phyloP scores from a whole-genome alignment of 2,113 vertebrate species.

The Pseudorectes ferrugineus region DNA sequence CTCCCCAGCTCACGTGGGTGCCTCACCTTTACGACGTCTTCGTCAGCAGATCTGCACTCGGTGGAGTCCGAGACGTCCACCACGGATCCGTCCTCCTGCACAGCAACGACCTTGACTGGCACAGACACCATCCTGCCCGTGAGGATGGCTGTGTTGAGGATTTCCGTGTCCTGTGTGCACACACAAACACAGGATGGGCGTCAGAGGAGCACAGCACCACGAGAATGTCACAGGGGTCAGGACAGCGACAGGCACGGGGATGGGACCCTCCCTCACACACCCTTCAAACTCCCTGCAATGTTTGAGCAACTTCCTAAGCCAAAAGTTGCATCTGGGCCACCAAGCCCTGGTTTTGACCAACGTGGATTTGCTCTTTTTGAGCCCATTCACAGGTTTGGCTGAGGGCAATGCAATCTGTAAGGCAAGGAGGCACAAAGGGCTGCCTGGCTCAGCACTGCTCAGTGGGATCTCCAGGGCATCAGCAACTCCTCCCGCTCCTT shows the following conservation, averaged over 20 bases:
- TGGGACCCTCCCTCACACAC: not conserved
- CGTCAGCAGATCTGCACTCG: constrained; percentile 74
- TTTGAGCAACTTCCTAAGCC: not conserved
- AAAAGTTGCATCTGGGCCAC: not conserved
- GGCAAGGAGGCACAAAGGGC: rapidly evolving
- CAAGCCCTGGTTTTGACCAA: not conserved
- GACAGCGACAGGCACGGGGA: rapidly evolving
- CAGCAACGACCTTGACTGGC: constrained; percentile 70
- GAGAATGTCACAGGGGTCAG: rapidly evolving
- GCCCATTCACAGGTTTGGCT: not conserved
- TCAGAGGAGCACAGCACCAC: not conserved
- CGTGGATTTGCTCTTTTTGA: not conserved
- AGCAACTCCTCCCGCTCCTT: not conserved
- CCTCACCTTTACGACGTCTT: constrained; percentile 75
- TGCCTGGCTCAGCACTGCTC: not conserved
- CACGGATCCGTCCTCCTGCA: constrained; percentile 72
- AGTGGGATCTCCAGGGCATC: rapidly evolving
- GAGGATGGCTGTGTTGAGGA: constrained; percentile 76
- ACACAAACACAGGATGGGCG: rapidly evolving
- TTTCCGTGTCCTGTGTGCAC: constrained; percentile 66
- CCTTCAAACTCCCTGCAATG: rapidly evolving
- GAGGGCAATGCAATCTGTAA: not conserved
- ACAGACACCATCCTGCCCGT: constrained; percentile 67
- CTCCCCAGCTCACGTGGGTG: rapidly evolving
- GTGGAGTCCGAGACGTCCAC: constrained; percentile 59